These are phyloP conservation scores for Platynereis dumerilii DNA, from an alignment of 2,888 invertebrate species.

Conservation along the genomic window DNA sequence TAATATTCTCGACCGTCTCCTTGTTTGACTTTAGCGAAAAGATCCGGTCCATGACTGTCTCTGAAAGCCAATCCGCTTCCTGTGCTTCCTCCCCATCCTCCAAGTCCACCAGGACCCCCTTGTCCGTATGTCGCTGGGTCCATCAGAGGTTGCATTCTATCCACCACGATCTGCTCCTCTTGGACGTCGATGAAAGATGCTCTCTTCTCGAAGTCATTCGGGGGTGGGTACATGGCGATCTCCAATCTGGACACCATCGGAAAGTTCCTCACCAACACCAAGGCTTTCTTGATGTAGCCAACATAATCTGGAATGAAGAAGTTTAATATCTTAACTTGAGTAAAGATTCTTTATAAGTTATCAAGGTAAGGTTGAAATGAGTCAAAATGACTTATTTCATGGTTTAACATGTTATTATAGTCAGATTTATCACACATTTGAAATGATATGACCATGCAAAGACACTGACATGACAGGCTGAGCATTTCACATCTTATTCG, in stretches of 20 bases:
- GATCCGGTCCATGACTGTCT: too few species aligned
- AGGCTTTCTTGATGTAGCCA: conserved; percentile 31
- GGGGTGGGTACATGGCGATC: conserved; percentile 17
- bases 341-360: too few species aligned
- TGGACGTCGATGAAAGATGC: conserved; percentile 10
- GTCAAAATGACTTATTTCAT: too few species aligned
- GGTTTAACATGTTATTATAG: too few species aligned
- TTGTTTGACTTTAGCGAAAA: too few species aligned
- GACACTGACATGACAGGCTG: too few species aligned
- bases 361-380: too few species aligned
- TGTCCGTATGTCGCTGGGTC: background rate
- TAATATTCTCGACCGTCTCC: conserved; percentile 1
- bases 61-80: too few species aligned
- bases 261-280: conserved; percentile 27
- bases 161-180: conserved; percentile 22
- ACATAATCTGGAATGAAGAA: conserved; percentile 23
- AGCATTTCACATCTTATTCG: too few species aligned
- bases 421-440: too few species aligned
- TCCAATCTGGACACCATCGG: conserved; percentile 27
- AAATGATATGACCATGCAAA: too few species aligned
- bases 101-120: background rate
- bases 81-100: background rate
- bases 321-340: background rate
- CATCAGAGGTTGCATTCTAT: background rate
- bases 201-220: conserved; percentile 6